Evolutionary conservation across 1,140 invertebrate species (phyloP).

Genomic region (Drosophila trapezifrons): DNA sequence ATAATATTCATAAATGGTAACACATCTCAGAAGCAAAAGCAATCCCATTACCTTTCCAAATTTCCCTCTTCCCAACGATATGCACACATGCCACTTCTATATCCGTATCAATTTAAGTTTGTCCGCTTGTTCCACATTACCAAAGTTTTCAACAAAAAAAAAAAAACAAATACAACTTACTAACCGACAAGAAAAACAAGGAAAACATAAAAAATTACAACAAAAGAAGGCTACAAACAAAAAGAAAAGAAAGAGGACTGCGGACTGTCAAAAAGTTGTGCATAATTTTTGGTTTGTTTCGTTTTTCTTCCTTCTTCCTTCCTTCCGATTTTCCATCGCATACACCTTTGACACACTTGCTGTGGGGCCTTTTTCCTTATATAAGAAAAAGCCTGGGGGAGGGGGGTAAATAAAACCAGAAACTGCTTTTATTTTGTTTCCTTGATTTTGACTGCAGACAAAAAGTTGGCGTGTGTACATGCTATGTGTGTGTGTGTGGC

Average conservation of each 20-base stretch:
- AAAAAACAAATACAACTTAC: conserved; percentile 10
- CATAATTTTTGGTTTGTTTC: conserved; percentile 58
- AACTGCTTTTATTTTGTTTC: conserved; percentile 70
- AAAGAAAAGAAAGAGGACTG: conserved; percentile 15
- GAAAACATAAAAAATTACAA: conserved; percentile 25
- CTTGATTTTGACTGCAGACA: conserved; percentile 71
- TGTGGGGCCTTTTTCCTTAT: conserved; percentile 36
- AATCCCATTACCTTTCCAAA: conserved; percentile 2
- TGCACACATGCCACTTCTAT: conserved; percentile 15
- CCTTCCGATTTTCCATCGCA: conserved; percentile 29
- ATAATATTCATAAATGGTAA: background rate
- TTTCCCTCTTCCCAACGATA: background rate
- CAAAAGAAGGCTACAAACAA: conserved; percentile 17
- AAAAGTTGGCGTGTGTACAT: conserved; percentile 65
- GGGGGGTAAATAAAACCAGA: conserved; percentile 30
- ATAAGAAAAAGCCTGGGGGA: conserved; percentile 17
- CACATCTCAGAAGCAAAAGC: background rate
- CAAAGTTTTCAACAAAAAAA: conserved; percentile 20
- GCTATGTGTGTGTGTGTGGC: conserved; percentile 30
- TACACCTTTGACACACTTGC: conserved; percentile 68
- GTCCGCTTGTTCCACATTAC: conserved; percentile 11
- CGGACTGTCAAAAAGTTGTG: conserved; percentile 60
- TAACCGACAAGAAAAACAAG: conserved; percentile 45
- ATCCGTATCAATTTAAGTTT: conserved; percentile 31
- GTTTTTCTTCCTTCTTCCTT: conserved; percentile 16